Evolutionary conservation across 2,113 vertebrate species (phyloP).

Genomic region (Heterocephalus glaber): DNA sequence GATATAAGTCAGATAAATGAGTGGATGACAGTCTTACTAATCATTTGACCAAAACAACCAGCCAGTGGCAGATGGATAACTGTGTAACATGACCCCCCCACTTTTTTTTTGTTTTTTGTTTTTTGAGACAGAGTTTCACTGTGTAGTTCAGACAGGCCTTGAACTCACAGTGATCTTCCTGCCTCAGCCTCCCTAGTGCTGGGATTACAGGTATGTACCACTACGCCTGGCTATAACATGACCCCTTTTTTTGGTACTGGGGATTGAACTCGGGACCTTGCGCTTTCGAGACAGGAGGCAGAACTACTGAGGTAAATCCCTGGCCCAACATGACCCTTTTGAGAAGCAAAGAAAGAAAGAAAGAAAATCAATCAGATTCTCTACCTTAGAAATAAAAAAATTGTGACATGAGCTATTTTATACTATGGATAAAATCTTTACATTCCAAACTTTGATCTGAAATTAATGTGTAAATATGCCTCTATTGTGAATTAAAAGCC

Average conservation of each 20-base stretch:
- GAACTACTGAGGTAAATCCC: too few relatives aligned
- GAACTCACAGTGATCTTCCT: too few relatives aligned
- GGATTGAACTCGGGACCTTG: too few relatives aligned
- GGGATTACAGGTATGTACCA: too few relatives aligned
- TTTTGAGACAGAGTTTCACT: too few relatives aligned
- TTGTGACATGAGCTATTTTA: background rate
- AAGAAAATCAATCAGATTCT: background rate
- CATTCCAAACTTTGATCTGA: conserved; percentile 35
- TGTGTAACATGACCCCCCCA: background rate
- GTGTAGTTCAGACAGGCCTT: too few relatives aligned
- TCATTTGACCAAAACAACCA: background rate
- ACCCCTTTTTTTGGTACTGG: too few relatives aligned
- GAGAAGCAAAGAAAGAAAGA: background rate
- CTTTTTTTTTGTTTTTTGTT: too few relatives aligned
- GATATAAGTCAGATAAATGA: background rate
- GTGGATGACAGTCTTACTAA: background rate
- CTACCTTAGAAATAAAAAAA: background rate
- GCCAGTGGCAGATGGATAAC: background rate
- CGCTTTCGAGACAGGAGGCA: too few relatives aligned
- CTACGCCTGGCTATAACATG: too few relatives aligned
- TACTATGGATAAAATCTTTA: background rate
- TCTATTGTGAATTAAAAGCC: background rate
- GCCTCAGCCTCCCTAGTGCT: too few relatives aligned
- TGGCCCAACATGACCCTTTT: too few relatives aligned
- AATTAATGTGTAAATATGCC: background rate